These are phyloP conservation scores for Leptopilina drosophilae DNA, from an alignment of 2,888 invertebrate species.

Conservation along the genomic window DNA sequence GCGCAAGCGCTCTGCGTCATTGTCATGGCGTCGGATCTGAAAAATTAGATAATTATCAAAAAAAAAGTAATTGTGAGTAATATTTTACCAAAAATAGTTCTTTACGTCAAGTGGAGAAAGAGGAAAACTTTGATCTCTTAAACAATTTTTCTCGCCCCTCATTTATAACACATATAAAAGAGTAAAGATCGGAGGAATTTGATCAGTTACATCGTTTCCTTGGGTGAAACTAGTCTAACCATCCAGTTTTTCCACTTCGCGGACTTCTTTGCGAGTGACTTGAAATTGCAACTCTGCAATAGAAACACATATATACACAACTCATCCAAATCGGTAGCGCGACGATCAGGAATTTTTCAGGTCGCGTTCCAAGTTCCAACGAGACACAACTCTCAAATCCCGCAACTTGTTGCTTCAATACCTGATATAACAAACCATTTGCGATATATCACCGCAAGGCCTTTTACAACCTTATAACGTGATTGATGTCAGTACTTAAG, in stretches of 20 bases:
- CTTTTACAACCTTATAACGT: conserved; percentile 40
- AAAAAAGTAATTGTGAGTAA: too few relatives aligned
- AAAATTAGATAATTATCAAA: too few relatives aligned
- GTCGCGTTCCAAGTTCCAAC: conserved; percentile 57
- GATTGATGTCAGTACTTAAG: background rate
- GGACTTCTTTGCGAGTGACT: conserved; percentile 43
- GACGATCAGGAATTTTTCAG: conserved; percentile 55
- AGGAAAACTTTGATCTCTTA: too few relatives aligned
- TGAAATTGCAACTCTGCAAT: conserved; percentile 42
- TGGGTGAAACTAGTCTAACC: conserved; percentile 71
- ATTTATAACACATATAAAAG: too few relatives aligned
- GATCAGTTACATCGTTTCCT: conserved; percentile 54
- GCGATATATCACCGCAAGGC: conserved; percentile 47
- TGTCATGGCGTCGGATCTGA: too few relatives aligned
- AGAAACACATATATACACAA: conserved; percentile 26
- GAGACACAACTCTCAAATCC: conserved; percentile 61
- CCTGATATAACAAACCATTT: conserved; percentile 48
- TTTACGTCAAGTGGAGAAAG: too few relatives aligned
- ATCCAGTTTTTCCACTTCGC: conserved; percentile 70
- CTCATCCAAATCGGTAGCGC: conserved; percentile 24
- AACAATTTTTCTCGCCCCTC: background rate
- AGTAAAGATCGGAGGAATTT: conserved; percentile 46
- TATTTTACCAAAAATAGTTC: too few relatives aligned
- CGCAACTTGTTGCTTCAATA: conserved; percentile 69
- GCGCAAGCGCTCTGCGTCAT: too few relatives aligned